Conservation (phyloP, 2,113 vertebrate species). For the Henicopernis longicauda region DNA sequence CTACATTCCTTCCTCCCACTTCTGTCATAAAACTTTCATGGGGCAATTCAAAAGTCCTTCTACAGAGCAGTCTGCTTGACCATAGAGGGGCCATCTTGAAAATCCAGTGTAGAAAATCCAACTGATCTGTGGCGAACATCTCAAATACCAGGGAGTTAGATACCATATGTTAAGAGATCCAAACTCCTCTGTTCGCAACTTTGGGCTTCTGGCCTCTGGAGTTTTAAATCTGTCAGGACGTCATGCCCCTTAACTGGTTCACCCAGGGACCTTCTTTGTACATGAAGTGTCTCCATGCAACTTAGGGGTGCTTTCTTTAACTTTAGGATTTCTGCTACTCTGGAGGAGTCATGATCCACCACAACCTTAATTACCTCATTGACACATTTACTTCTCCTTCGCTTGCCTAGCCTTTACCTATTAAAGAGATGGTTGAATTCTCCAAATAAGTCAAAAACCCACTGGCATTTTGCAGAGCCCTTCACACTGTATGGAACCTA, state of each 20-base stretch:
- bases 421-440: neutral
- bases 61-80: neutral
- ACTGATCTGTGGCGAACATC: neutral
- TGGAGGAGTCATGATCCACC: neutral
- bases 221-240: neutral
- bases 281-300: neutral
- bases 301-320: neutral
- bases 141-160: neutral
- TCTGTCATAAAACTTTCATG: neutral
- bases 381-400: neutral
- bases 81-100: neutral
- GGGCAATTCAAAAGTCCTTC: neutral
- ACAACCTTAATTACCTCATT: neutral
- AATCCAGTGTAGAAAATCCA: neutral
- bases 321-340: neutral
- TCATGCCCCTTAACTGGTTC: neutral
- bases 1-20: neutral
- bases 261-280: neutral
- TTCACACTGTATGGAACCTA: neutral
- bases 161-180: neutral
- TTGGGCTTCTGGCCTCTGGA: neutral
- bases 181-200: neutral
- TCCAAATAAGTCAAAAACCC: neutral
- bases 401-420: neutral
- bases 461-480: neutral